Evolutionary conservation across 2,113 vertebrate species (phyloP).

Genomic region (Cinclus mexicanus): DNA sequence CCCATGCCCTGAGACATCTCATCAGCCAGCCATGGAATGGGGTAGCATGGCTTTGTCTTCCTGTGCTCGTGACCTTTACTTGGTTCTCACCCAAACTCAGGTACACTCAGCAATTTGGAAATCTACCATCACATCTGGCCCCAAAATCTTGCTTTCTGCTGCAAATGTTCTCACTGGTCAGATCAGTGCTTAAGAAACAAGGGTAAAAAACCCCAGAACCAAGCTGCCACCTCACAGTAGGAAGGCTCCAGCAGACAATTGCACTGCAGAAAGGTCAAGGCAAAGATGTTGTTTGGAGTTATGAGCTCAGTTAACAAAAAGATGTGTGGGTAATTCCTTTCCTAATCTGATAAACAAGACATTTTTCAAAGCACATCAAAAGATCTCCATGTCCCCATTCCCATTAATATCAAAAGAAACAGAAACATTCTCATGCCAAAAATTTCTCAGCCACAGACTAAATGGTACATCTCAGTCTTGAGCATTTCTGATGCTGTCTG

Average conservation of each 20-base stretch:
- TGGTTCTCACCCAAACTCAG: neutral
- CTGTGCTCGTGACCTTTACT: neutral
- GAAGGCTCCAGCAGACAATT: neutral
- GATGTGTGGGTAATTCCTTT: neutral
- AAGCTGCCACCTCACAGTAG: neutral
- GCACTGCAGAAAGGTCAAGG: neutral
- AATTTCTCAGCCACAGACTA: neutral
- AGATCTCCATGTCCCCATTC: neutral
- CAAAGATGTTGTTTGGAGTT: neutral
- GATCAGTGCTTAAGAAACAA: neutral
- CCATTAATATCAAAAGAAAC: neutral
- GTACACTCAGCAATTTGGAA: neutral
- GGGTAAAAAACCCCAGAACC: neutral
- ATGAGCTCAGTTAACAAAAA: neutral
- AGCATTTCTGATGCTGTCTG: neutral
- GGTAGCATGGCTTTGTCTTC: neutral
- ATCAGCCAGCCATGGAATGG: neutral
- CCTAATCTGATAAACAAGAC: neutral
- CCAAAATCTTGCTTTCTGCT: neutral
- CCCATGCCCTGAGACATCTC: neutral
- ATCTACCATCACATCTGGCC: neutral
- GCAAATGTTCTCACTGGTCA: neutral
- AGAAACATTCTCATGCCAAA: neutral
- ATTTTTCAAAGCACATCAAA: neutral
- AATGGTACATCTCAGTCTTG: neutral